These are phyloP conservation scores for Drosophila cracens DNA, from an alignment of 2,888 invertebrate species.

Conservation along the genomic window DNA sequence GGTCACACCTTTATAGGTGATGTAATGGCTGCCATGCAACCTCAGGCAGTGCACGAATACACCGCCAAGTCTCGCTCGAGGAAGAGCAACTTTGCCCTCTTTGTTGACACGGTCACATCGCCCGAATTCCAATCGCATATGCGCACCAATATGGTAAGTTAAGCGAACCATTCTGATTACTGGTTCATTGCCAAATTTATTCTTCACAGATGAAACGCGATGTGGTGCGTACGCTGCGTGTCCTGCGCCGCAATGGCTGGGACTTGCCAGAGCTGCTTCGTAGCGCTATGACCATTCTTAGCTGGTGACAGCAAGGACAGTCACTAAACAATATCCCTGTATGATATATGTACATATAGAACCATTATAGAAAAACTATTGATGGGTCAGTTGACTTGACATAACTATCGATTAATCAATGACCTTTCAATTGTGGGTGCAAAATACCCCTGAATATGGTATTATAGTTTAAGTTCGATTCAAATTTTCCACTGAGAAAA, in stretches of 20 bases:
- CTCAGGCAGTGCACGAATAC: conserved; percentile 39
- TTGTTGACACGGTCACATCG: conserved; percentile 46
- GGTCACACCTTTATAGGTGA: conserved; percentile 60
- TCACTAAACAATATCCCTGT: not conserved
- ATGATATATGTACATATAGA: conserved; percentile 16
- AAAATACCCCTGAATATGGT: not conserved
- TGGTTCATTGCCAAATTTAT: not conserved
- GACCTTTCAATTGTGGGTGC: not conserved
- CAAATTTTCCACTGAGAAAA: not conserved
- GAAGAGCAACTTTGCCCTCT: conserved; percentile 58
- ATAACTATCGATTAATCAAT: not conserved
- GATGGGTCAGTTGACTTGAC: not conserved
- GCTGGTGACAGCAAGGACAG: conserved; percentile 47
- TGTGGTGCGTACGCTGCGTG: conserved; percentile 46
- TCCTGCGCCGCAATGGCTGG: conserved; percentile 65
- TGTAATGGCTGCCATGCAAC: conserved; percentile 58
- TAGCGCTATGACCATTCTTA: conserved; percentile 46
- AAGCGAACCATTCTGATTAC: not conserved
- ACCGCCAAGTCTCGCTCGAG: not conserved
- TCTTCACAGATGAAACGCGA: conserved; percentile 55
- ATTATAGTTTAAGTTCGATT: not conserved
- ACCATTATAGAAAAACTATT: conserved; percentile 43
- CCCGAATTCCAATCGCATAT: conserved; percentile 52
- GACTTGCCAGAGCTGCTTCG: conserved; percentile 54
- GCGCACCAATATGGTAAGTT: conserved; percentile 60